These are phyloP conservation scores for Chelonus insularis DNA, from an alignment of 1,140 invertebrate species.

Conservation along the genomic window DNA sequence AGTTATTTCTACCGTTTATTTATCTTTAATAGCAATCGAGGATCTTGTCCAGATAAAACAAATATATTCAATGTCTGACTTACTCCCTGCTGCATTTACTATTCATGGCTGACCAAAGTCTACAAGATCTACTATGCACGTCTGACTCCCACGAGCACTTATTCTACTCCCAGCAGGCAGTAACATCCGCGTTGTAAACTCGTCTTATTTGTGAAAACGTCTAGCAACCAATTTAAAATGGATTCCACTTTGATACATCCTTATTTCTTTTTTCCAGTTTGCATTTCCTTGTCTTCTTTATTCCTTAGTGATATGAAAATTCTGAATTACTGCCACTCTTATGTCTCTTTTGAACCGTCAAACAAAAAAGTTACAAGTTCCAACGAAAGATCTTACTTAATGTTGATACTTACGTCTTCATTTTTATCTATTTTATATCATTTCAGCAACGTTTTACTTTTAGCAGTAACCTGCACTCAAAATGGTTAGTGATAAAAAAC, in stretches of 20 bases:
- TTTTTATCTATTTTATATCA: background rate
- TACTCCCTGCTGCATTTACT: constrained; percentile 27
- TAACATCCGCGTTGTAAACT: constrained; percentile 30
- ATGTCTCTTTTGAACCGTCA: background rate
- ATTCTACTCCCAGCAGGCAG: constrained; percentile 13
- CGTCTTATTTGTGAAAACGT: background rate
- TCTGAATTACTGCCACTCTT: background rate
- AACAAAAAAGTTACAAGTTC: background rate
- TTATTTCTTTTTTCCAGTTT: constrained; percentile 2
- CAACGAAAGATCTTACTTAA: background rate
- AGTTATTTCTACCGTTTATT: no score
- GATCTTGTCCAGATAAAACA: background rate
- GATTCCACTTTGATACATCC: constrained; percentile 10
- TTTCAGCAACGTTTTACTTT: no score
- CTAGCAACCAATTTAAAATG: constrained; percentile 12
- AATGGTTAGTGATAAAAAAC: no score
- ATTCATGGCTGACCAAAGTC: constrained; percentile 29
- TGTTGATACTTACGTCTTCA: background rate
- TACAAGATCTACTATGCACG: constrained; percentile 21
- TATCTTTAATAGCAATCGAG: no score
- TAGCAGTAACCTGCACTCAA: no score
- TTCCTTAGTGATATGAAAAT: constrained; percentile 8
- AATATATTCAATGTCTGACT: constrained; percentile 22
- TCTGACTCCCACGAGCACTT: constrained; percentile 4
- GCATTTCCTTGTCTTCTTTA: background rate